A percentile compares a stretch with the other conserved stretches of the same genome.
phyloP scores from a whole-genome alignment of 2,888 invertebrate species.

The Lasius fuliginosus region DNA sequence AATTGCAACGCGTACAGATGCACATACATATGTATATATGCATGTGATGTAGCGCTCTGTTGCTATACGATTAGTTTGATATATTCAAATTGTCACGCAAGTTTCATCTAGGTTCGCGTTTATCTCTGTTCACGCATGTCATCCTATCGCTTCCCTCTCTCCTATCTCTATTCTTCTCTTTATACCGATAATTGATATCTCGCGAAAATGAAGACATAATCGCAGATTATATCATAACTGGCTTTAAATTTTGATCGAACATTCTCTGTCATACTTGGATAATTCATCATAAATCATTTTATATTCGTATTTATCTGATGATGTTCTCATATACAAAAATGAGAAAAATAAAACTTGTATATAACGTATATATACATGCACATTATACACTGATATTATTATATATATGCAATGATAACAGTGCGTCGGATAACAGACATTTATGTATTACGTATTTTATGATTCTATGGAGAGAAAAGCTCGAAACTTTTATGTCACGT shows the following conservation, averaged over 20 bases:
- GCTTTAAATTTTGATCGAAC: constrained; percentile 9
- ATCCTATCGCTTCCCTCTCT: background rate
- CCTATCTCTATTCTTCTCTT: background rate
- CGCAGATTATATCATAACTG: constrained; percentile 12
- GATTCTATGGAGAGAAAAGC: background rate
- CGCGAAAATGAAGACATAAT: background rate
- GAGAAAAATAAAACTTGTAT: background rate
- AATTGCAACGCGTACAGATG: constrained; percentile 31
- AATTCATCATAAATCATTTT: background rate
- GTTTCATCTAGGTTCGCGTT: constrained; percentile 44
- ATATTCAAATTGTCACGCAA: constrained; percentile 71
- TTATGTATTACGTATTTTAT: background rate
- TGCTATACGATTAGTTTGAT: constrained; percentile 69
- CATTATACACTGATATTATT: background rate
- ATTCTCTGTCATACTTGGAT: background rate
- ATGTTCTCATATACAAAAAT: background rate
- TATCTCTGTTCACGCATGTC: constrained; percentile 19
- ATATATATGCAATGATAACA: background rate
- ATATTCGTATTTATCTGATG: too few species aligned
- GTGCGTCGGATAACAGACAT: background rate
- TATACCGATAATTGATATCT: constrained; percentile 15
- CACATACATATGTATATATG: constrained; percentile 41
- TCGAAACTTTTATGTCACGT: background rate
- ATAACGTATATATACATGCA: background rate
- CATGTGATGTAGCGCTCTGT: constrained; percentile 44